A percentile compares a stretch with the other conserved stretches of the same genome.
Conservation (phyloP, 1,140 invertebrate genomes). For the Zaprionus africanus region DNA sequence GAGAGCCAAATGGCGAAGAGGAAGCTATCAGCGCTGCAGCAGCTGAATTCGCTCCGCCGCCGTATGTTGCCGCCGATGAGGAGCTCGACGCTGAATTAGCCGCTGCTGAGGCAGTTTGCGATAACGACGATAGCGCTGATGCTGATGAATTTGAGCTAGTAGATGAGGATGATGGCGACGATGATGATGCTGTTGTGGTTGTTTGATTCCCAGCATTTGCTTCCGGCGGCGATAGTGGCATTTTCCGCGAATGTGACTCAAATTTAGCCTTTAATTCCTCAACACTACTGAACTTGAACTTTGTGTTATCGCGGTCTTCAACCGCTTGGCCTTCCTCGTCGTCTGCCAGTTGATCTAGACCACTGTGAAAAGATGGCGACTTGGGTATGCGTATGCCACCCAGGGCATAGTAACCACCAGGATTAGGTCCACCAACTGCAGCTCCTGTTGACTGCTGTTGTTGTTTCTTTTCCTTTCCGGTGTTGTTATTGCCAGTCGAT, state of each 20-base stretch:
- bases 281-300: slow-evolving; percentile 77
- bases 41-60: slow-evolving; percentile 67
- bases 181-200: slow-evolving; percentile 47
- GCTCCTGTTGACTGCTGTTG: slow-evolving; percentile 27
- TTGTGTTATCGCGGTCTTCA: slow-evolving; percentile 33
- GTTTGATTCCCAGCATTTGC: slow-evolving; percentile 33
- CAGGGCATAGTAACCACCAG: slow-evolving; percentile 62
- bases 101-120: slow-evolving; percentile 60
- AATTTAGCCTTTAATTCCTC: slow-evolving; percentile 82
- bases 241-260: slow-evolving; percentile 64
- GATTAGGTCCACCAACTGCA: slow-evolving; percentile 10
- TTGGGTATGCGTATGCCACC: slow-evolving; percentile 89
- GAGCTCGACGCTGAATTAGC: slow-evolving; percentile 53
- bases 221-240: slow-evolving; percentile 72
- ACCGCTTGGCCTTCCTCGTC: slow-evolving; percentile 55
- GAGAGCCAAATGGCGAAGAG: slow-evolving; percentile 64
- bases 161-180: slow-evolving; percentile 74
- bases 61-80: slow-evolving; percentile 70
- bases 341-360: slow-evolving; percentile 90
- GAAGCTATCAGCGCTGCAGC: slow-evolving; percentile 66
- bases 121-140: slow-evolving; percentile 70
- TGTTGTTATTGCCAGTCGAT: slow-evolving; percentile 49
- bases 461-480: slow-evolving; percentile 28
- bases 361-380: slow-evolving; percentile 93
- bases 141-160: slow-evolving; percentile 74